Evolutionary conservation across 2,113 vertebrate genomes (phyloP).

Genomic region (Petromus typicus): DNA sequence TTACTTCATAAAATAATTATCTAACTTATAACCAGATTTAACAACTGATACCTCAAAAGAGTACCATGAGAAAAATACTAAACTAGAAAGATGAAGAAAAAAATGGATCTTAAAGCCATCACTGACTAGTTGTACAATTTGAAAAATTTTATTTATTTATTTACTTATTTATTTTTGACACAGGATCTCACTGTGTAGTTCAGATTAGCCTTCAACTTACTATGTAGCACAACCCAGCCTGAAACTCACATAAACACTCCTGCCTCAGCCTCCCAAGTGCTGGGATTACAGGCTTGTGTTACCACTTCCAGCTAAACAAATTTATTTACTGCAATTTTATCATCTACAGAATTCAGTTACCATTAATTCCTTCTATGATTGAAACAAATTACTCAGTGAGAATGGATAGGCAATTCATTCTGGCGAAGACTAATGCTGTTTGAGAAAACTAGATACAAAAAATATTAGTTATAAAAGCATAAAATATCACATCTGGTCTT

Average conservation of each 20-base stretch:
- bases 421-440: not conserved
- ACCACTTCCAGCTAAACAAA: not conserved
- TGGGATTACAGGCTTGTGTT: not conserved
- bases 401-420: not conserved
- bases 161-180: not conserved
- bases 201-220: not conserved
- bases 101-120: not conserved
- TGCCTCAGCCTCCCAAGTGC: not conserved
- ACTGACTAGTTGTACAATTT: not conserved
- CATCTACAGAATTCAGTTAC: not conserved
- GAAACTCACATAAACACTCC: not conserved
- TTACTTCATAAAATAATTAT: not conserved
- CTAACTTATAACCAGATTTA: not conserved
- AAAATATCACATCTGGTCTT: not conserved
- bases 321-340: conserved; percentile 14
- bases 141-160: not conserved
- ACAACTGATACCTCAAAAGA: not conserved
- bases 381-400: not conserved
- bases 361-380: not conserved
- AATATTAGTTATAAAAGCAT: not conserved
- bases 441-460: not conserved
- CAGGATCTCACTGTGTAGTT: not conserved
- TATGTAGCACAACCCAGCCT: not conserved
- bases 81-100: not conserved
- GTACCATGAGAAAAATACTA: not conserved